Evolutionary conservation across 1,140 invertebrate species (phyloP).

Genomic region (Papilio machaon): DNA sequence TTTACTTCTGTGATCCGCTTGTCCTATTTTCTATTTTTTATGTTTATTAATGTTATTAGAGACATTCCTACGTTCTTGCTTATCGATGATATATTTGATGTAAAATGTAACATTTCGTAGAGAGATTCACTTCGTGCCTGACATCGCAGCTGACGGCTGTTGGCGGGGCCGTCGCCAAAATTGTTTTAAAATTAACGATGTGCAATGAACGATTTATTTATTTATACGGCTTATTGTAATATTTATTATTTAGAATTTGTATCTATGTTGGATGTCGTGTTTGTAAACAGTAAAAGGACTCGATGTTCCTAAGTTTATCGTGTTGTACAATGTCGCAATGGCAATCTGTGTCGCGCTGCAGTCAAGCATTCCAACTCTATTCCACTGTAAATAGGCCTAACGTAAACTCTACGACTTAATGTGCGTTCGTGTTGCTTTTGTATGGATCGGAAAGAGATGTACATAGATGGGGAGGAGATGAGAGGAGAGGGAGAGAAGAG

Average conservation of each 20-base stretch:
- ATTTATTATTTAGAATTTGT: conserved; percentile 79
- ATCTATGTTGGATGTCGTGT: conserved; percentile 65
- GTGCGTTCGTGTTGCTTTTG: conserved; percentile 76
- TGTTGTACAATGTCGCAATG: conserved; percentile 66
- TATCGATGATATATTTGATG: conserved; percentile 47
- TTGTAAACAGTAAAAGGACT: conserved; percentile 64
- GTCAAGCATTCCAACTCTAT: conserved; percentile 80
- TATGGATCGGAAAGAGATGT: conserved; percentile 63
- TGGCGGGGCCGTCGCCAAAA: conserved; percentile 68
- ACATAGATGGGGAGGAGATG: conserved; percentile 60
- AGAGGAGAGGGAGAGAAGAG: too few species aligned
- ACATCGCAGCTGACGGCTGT: conserved; percentile 44
- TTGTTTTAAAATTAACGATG: conserved; percentile 68
- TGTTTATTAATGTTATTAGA: conserved; percentile 69
- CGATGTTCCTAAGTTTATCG: conserved; percentile 77
- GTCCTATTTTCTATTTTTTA: conserved; percentile 65
- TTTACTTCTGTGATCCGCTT: conserved; percentile 77
- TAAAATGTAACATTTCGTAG: conserved; percentile 46
- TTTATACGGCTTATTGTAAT: conserved; percentile 77
- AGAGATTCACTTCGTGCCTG: conserved; percentile 61
- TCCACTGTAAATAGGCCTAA: conserved; percentile 82
- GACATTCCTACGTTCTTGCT: conserved; percentile 74
- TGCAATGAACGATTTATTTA: conserved; percentile 80
- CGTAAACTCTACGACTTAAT: conserved; percentile 70
- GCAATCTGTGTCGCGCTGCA: conserved; percentile 70